Evolutionary conservation across 2,888 invertebrate genomes (phyloP).

Genomic region (Melangyna quadrimaculata): DNA sequence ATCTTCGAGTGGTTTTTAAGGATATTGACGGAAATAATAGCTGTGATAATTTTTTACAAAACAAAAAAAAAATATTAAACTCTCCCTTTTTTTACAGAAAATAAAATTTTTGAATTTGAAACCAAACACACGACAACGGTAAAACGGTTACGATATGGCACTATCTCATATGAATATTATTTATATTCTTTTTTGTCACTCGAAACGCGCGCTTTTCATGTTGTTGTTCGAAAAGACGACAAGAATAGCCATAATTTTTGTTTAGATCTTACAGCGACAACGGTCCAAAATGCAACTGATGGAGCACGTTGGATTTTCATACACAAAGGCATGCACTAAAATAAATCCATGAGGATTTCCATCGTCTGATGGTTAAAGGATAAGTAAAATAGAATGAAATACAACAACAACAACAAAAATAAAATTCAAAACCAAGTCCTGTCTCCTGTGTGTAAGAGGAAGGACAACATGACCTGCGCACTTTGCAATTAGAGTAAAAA

Average conservation of each 20-base stretch:
- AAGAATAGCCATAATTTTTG: neutral
- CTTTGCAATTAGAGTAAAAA: constrained; percentile 44
- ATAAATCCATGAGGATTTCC: constrained; percentile 66
- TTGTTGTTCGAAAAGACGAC: constrained; percentile 23
- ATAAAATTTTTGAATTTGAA: constrained; percentile 35
- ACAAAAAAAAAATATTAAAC: neutral
- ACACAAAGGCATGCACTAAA: constrained; percentile 64
- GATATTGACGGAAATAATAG: neutral
- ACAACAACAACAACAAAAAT: neutral
- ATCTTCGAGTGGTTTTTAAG: neutral
- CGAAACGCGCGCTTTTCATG: constrained; percentile 11
- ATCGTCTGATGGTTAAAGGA: constrained; percentile 57
- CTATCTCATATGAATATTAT: neutral
- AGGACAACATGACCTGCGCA: constrained; percentile 51
- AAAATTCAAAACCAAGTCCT: constrained; percentile 32
- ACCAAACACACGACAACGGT: constrained; percentile 21
- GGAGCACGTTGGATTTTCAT: constrained; percentile 66
- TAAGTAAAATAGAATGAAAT: constrained; percentile 30
- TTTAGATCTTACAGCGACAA: constrained; percentile 55
- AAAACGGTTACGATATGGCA: neutral
- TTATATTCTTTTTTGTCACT: neutral
- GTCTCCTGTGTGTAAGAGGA: neutral
- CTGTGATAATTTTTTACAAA: neutral
- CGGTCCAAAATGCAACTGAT: constrained; percentile 68
- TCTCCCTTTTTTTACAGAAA: neutral